Conservation (phyloP, 2,797 vertebrate species). For the Novumbra hubbsi region DNA sequence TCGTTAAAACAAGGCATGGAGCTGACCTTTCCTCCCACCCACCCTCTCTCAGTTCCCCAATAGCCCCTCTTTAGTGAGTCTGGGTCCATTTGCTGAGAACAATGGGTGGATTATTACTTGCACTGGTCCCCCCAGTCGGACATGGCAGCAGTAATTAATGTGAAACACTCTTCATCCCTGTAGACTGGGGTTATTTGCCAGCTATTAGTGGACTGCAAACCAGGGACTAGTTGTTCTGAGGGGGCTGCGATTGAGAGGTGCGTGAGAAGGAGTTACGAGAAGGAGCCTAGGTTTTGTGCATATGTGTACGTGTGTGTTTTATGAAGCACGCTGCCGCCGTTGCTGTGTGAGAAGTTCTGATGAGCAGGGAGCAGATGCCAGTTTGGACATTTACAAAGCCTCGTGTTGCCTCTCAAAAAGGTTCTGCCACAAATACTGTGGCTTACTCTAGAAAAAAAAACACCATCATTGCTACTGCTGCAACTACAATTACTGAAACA, state of each 20-base stretch:
- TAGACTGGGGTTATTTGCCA: slow-evolving; percentile 48
- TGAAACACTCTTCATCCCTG: slow-evolving; percentile 67
- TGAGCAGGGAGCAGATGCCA: slow-evolving; percentile 52
- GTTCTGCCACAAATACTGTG: not conserved
- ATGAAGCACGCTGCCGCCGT: slow-evolving; percentile 54
- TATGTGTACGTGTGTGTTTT: slow-evolving; percentile 3
- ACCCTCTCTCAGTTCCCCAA: slow-evolving; percentile 49
- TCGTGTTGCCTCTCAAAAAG: slow-evolving; percentile 26
- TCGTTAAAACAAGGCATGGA: slow-evolving; percentile 76
- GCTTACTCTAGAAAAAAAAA: too few relatives aligned
- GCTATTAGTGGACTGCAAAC: slow-evolving; percentile 44
- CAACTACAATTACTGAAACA: not conserved
- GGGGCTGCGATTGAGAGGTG: slow-evolving; percentile 51
- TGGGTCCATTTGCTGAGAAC: slow-evolving; percentile 83
- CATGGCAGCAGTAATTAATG: slow-evolving; percentile 66
- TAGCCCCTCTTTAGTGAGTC: slow-evolving; percentile 74
- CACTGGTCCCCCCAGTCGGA: slow-evolving; percentile 66
- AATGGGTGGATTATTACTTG: slow-evolving; percentile 81
- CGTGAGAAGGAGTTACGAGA: slow-evolving; percentile 64
- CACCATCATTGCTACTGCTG: not conserved
- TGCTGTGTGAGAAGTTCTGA: slow-evolving; percentile 59
- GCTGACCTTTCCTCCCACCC: slow-evolving; percentile 69
- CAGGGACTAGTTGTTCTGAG: slow-evolving; percentile 41
- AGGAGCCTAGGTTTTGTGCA: slow-evolving; percentile 26
- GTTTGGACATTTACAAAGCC: slow-evolving; percentile 32